Base-by-base conservation (phyloP, 2,888 invertebrate genomes). In the Pseudococcus jackbeardsleyi region DNA sequence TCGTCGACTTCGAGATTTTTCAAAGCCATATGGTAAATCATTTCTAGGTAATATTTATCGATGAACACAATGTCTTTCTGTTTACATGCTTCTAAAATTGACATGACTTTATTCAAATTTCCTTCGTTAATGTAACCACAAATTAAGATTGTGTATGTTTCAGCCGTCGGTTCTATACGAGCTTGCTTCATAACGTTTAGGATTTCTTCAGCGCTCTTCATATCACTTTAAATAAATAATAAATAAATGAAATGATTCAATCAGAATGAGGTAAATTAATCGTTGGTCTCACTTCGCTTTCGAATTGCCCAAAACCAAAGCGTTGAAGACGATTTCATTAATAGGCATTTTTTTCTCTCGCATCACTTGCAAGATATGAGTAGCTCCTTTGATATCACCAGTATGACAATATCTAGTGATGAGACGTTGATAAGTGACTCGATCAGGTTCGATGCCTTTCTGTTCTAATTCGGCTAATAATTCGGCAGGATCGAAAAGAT, bases 321-420 rank as follows among this genome's bases (percentile, higher is more conserved):
- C 95, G 92, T 96, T 96, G 90, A 97, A 95, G 0, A 97, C 95
- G 89, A 94, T 94, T 91, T 96, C 96, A 90, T 95, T 96, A 0
- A 97, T 94, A 0, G 96, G 95, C 90, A 96, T 92, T 89, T 94
- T 94, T 89, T 96, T 94, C 90, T 95, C 95, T 84, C 95, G 94
- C 97, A 98, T 97, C 91, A 94, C 94, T 91, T 97, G 95, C 89
- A 98, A 92, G 90, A 98, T 95, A 91, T 94, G 94, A 0, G 96
- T 96, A 4, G 97, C 97, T 0, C 96, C 96, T 89, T 95, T 96
- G 77, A 98, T 95, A 91, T 98, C 96, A 0, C 97, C 98, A 89
- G 94, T 93, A 91, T 95, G 95, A 91, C 97, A 97, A 91, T 95
- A 97, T 42, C 95, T 93, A 90, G 95, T 93, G 91, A 98, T 95